phyloP scores from a whole-genome alignment of 2,888 invertebrate genomes.

The Lottia scabra region DNA sequence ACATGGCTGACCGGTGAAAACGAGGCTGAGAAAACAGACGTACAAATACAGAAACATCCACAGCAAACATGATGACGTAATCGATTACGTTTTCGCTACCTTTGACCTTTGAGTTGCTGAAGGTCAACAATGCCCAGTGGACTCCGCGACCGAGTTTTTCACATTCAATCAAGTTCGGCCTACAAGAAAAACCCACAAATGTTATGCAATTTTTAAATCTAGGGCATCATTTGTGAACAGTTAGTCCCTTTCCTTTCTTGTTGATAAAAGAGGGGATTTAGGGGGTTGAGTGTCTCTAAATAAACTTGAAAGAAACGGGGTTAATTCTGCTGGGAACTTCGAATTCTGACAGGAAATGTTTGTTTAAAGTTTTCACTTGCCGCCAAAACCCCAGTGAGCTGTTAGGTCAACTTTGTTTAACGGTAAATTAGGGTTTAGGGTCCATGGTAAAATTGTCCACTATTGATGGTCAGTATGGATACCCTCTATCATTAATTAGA shows the following conservation, averaged over 20 bases:
- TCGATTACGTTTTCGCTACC: neutral
- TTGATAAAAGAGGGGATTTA: conserved; percentile 1
- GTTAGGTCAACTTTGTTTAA: too few relatives aligned
- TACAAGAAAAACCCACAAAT: neutral
- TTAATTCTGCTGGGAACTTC: too few relatives aligned
- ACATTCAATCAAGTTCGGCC: neutral
- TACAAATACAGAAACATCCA: neutral
- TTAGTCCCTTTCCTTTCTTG: neutral
- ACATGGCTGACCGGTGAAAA: neutral
- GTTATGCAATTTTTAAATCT: neutral
- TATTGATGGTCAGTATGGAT: too few relatives aligned
- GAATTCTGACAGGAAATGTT: too few relatives aligned
- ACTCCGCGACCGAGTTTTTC: neutral
- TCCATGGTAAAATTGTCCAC: too few relatives aligned
- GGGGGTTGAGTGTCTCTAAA: neutral
- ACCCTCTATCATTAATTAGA: too few relatives aligned
- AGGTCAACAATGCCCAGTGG: neutral
- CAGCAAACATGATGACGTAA: neutral
- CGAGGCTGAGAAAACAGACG: neutral
- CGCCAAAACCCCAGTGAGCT: too few relatives aligned
- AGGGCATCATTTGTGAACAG: neutral
- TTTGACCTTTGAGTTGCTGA: neutral
- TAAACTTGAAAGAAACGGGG: neutral
- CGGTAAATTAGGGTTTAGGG: too few relatives aligned
- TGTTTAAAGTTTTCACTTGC: too few relatives aligned